Evolutionary conservation across 2,113 vertebrate genomes (phyloP).

Genomic region (Menidia beryllina): DNA sequence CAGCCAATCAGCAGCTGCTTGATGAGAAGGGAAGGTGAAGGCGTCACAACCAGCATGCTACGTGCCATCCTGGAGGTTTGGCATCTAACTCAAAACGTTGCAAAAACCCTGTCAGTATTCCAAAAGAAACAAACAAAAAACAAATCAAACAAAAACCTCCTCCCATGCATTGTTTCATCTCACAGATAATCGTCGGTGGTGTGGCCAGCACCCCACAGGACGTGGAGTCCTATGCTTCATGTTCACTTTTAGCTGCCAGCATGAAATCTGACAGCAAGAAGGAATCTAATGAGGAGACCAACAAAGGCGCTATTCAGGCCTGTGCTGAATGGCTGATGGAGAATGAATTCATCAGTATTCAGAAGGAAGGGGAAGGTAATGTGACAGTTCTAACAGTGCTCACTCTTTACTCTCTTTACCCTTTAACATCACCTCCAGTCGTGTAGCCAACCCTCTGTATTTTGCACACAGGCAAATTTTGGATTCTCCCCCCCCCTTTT

Average conservation of each 20-base stretch:
- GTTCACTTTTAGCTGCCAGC: constrained; percentile 90
- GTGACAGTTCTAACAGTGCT: not conserved
- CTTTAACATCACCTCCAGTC: not conserved
- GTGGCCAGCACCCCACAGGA: constrained; percentile 90
- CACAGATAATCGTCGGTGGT: constrained; percentile 92
- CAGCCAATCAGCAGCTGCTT: constrained; percentile 93
- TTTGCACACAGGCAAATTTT: too few species aligned
- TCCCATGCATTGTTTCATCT: constrained; percentile 28
- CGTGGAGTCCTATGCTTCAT: constrained; percentile 89
- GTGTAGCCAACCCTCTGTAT: too few species aligned
- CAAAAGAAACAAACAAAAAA: too few species aligned
- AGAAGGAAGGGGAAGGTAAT: constrained; percentile 76
- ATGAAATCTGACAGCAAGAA: constrained; percentile 40
- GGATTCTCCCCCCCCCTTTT: not conserved
- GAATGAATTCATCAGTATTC: constrained; percentile 92
- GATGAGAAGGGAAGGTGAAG: constrained; percentile 86
- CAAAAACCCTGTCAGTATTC: too few species aligned
- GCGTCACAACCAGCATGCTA: constrained; percentile 91
- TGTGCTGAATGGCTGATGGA: constrained; percentile 93
- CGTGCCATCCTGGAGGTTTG: constrained; percentile 95
- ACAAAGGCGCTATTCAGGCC: constrained; percentile 85
- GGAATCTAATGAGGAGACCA: constrained; percentile 46
- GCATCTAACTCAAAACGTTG: not conserved
- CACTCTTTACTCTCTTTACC: not conserved
- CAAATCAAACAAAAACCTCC: too few species aligned